phyloP scores from a whole-genome alignment of 2,888 invertebrate species.

The Serrognathus titanus region DNA sequence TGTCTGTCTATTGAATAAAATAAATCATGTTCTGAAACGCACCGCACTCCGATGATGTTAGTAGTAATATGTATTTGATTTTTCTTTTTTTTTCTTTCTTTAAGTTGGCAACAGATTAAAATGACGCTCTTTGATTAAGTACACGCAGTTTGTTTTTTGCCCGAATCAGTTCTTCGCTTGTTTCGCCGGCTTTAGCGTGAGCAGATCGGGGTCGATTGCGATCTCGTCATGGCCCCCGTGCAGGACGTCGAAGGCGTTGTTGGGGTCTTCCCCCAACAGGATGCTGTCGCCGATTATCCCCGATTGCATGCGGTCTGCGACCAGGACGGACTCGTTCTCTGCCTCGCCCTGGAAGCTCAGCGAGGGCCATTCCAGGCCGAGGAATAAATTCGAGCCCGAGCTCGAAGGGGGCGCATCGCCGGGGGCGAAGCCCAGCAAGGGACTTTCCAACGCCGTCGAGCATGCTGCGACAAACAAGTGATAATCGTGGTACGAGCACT shows the following conservation, averaged over 20 bases:
- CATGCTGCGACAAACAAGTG: slow-evolving; percentile 28
- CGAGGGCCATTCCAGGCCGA: slow-evolving; percentile 46
- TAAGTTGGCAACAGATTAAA: too few relatives aligned
- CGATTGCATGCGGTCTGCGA: slow-evolving; percentile 40
- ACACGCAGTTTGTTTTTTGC: too few relatives aligned
- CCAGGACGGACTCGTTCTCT: slow-evolving; percentile 40
- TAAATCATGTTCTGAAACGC: too few relatives aligned
- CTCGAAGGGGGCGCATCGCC: slow-evolving; percentile 18
- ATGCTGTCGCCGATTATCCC: slow-evolving; percentile 37
- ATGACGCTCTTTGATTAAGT: too few relatives aligned
- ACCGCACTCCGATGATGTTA: too few relatives aligned
- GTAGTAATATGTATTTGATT: background rate
- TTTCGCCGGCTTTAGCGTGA: slow-evolving; percentile 41
- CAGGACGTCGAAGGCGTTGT: slow-evolving; percentile 29
- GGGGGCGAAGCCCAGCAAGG: slow-evolving; percentile 37
- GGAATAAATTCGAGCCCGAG: slow-evolving; percentile 37
- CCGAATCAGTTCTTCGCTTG: too few relatives aligned
- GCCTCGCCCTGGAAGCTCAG: slow-evolving; percentile 31
- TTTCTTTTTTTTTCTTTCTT: too few relatives aligned
- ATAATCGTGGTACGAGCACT: too few relatives aligned
- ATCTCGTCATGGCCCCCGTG: slow-evolving; percentile 34
- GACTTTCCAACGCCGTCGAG: slow-evolving; percentile 39
- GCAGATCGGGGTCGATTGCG: slow-evolving; percentile 46
- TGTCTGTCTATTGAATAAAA: too few relatives aligned
- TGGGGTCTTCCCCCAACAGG: slow-evolving; percentile 32